Conservation (phyloP, 2,113 vertebrate species). For the Notechis scutatus region DNA sequence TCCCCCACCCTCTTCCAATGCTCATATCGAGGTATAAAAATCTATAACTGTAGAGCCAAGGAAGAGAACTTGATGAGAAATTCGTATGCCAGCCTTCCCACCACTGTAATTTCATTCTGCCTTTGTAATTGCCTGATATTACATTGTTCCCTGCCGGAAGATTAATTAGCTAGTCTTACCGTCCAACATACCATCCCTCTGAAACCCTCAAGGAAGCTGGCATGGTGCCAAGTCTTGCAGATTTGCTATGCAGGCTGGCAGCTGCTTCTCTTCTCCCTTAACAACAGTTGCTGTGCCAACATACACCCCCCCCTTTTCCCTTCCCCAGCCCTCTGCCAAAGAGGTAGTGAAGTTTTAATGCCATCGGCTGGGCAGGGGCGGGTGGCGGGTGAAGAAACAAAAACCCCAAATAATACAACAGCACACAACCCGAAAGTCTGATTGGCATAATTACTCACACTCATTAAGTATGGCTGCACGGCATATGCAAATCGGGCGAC, state of each 20-base stretch:
- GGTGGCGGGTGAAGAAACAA: background rate
- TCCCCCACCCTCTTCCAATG: background rate
- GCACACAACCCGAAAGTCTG: constrained; percentile 15
- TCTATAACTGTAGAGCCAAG: constrained; percentile 20
- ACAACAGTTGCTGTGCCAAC: constrained; percentile 56
- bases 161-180: constrained; percentile 63
- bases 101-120: constrained; percentile 58
- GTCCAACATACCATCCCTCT: constrained; percentile 62
- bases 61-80: constrained; percentile 60
- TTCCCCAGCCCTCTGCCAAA: constrained; percentile 9
- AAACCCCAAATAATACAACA: background rate
- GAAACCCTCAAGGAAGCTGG: constrained; percentile 64
- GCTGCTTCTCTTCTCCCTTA: constrained; percentile 58
- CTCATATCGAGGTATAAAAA: constrained; percentile 27
- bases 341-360: constrained; percentile 24
- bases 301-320: constrained; percentile 45
- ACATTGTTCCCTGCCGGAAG: constrained; percentile 67
- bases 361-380: background rate
- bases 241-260: constrained; percentile 60
- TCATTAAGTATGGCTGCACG: constrained; percentile 65
- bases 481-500: constrained; percentile 48
- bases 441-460: constrained; percentile 77
- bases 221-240: constrained; percentile 57
- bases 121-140: constrained; percentile 64
- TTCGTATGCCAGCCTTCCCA: constrained; percentile 53